These are phyloP conservation scores for Scolopax mira DNA, from an alignment of 2,113 vertebrate genomes.

Conservation along the genomic window DNA sequence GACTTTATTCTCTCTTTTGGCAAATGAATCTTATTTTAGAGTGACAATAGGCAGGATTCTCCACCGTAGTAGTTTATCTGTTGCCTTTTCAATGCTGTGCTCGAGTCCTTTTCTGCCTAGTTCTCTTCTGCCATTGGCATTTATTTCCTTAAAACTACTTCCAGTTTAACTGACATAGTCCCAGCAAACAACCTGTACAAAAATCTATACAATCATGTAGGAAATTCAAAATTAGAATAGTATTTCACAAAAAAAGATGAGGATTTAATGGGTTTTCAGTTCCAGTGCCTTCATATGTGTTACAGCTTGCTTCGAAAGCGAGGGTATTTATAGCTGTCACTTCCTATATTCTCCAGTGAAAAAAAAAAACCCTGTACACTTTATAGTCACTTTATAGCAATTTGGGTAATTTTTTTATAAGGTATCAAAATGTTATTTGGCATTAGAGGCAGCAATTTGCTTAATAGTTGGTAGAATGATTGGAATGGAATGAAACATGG, in stretches of 20 bases:
- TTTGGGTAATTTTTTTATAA: neutral
- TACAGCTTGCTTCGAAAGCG: neutral
- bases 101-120: neutral
- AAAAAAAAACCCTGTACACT: neutral
- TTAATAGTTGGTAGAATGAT: neutral
- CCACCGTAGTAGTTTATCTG: neutral
- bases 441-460: neutral
- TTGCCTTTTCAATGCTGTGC: neutral
- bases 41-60: neutral
- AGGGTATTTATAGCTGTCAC: neutral
- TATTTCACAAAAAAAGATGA: neutral
- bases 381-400: neutral
- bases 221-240: neutral
- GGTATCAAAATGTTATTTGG: neutral
- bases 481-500: neutral
- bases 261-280: neutral
- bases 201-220: neutral
- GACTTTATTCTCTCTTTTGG: neutral
- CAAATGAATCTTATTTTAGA: neutral
- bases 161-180: neutral
- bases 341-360: neutral
- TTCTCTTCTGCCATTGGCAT: neutral
- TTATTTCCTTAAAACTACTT: neutral
- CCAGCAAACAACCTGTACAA: neutral
- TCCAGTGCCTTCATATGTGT: neutral